Evolutionary conservation across 2,888 invertebrate genomes (phyloP), one percentile per base, ranked within the genome.

Genomic region (Patella caerulea): DNA sequence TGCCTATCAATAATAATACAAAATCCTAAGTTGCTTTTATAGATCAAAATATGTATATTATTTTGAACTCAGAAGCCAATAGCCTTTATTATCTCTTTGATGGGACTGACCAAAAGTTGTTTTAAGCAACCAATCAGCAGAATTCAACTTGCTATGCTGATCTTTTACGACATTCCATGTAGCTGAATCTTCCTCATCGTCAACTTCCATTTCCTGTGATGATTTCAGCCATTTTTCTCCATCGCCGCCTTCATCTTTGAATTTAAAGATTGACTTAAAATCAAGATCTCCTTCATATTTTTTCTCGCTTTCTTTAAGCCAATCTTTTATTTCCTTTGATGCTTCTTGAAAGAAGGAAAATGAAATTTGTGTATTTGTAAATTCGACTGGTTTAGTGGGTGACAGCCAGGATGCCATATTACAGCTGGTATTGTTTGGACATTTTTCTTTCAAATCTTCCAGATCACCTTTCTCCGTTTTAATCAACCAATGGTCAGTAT

Each of bases 61-160:
- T 45, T 45, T 45, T 9, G 65, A n/a, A 65, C 11, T 9, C 65
- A 65, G 3, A 24, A 65, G 14, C 65, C 65, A 65, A 19, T 12
- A 24, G 19, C 24, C 19, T 65, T 65, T 65, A 65, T 65, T 65
- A 65, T 65, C 65, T 24, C 65, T 65, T 5, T 19, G 65, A 65
- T 65, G 65, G 19, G 65, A 65, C 24, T 65, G 14, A 29, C 72
- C 29, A n/a, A 71, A 71, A 56, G 12, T n/a, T 24, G 71, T 55
- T 54, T 65, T 54, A 17, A 75, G 53, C 72, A 80, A 69, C 80
- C 80, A 80, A 69, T 80, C 78, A 14, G 72, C n/a, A 15, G 55
- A 65, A 53, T 73, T 71, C 72, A 76, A 71, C 65, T 76, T 75
- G 54, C 74, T 74, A 54, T 75, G 65, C 3, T 55, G 73, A 34